These are phyloP conservation scores for Coenonympha glycerion DNA, from an alignment of 2,888 invertebrate genomes.

Conservation along the genomic window DNA sequence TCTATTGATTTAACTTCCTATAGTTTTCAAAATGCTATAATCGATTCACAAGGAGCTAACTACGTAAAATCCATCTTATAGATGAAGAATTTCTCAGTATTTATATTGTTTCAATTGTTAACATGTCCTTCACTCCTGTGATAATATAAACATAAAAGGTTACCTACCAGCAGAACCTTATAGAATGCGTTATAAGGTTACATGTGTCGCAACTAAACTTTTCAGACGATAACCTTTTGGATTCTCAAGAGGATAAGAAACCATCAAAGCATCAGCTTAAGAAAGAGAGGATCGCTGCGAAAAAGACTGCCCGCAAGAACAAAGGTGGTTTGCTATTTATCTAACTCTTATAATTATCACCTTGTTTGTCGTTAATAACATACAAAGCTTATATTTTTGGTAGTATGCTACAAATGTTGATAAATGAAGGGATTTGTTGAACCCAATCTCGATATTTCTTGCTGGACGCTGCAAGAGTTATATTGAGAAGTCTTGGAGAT, in stretches of 20 bases:
- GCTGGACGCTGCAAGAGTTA: too few species aligned
- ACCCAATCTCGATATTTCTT: too few species aligned
- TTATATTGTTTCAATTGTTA: too few species aligned
- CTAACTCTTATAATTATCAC: constrained; percentile 2
- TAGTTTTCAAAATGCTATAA: too few species aligned
- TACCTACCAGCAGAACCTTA: constrained; percentile 8
- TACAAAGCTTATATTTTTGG: not conserved
- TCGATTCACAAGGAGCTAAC: too few species aligned
- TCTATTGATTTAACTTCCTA: too few species aligned
- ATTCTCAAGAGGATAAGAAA: constrained; percentile 72
- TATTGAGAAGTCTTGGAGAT: too few species aligned
- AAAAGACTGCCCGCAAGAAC: constrained; percentile 74
- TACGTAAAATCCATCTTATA: too few species aligned
- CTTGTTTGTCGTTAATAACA: constrained; percentile 1
- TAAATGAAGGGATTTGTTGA: not conserved
- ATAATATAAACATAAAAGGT: too few species aligned
- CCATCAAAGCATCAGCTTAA: constrained; percentile 80
- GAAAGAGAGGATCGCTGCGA: constrained; percentile 77
- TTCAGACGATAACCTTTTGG: constrained; percentile 69
- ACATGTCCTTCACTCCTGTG: not conserved
- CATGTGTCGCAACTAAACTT: too few species aligned
- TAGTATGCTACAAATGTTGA: not conserved
- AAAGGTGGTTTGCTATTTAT: constrained; percentile 46
- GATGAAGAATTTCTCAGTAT: too few species aligned
- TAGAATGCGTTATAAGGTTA: constrained; percentile 19